Conservation (phyloP, 2,888 invertebrate species). For the Trichacis sp. region DNA sequence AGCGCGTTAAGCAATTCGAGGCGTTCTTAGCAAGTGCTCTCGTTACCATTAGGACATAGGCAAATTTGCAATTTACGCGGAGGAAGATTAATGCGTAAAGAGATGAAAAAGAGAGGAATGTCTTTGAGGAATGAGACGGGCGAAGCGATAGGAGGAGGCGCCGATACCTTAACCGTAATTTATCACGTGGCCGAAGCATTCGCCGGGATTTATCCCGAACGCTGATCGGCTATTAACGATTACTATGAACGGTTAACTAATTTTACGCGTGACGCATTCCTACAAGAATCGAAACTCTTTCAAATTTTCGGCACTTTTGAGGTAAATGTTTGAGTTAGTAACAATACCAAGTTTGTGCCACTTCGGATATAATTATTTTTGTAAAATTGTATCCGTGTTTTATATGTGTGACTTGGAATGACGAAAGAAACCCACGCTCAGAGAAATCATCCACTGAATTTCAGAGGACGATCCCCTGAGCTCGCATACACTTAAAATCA, state of each 20-base stretch:
- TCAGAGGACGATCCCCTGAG: too few relatives aligned
- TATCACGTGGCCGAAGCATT: slow-evolving; percentile 55
- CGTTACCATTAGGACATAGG: slow-evolving; percentile 13
- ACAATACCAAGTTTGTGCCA: too few relatives aligned
- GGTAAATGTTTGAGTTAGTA: too few relatives aligned
- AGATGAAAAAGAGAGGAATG: slow-evolving; percentile 35
- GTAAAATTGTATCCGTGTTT: too few relatives aligned
- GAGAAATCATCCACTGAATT: too few relatives aligned
- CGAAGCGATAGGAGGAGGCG: slow-evolving; percentile 56
- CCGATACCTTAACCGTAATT: slow-evolving; percentile 63
- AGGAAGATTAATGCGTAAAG: slow-evolving; percentile 31
- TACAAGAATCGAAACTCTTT: too few relatives aligned
- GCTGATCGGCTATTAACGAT: slow-evolving; percentile 24
- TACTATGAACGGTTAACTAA: slow-evolving; percentile 15
- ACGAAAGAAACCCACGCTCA: too few relatives aligned
- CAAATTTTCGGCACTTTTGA: too few relatives aligned
- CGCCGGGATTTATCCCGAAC: slow-evolving; percentile 25
- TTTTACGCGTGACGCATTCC: neutral
- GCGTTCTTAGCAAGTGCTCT: slow-evolving; percentile 16
- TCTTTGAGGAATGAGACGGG: slow-evolving; percentile 43
- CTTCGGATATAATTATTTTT: too few relatives aligned
- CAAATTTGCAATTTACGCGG: slow-evolving; percentile 30
- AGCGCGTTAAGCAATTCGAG: slow-evolving; percentile 1
- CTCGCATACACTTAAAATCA: too few relatives aligned
- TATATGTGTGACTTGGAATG: too few relatives aligned